A percentile compares a stretch with the other conserved stretches of the same genome.
phyloP scores from a whole-genome alignment of 2,888 invertebrate genomes.

The Epirrhoe alternata region DNA sequence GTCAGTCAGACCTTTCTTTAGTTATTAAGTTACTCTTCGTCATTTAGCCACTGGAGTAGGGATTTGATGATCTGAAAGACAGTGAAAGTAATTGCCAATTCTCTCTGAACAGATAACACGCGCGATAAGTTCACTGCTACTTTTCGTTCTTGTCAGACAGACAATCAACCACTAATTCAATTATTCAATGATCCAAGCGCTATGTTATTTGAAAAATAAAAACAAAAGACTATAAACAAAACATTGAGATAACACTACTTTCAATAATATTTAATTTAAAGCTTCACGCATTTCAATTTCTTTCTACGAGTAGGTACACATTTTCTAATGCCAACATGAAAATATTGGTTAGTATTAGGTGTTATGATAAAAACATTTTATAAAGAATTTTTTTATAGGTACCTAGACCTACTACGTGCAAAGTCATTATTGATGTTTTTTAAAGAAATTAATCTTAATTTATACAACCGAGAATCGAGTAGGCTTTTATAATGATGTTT shows the following conservation, averaged over 20 bases:
- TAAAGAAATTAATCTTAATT: no score
- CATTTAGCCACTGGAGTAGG: conserved; percentile 35
- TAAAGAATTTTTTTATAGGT: no score
- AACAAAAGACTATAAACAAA: conserved; percentile 50
- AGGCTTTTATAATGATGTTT: no score
- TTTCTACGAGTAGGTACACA: no score
- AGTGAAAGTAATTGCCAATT: conserved; percentile 71
- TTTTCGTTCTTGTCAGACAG: conserved; percentile 65
- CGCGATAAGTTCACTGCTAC: conserved; percentile 64
- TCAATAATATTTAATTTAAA: conserved; percentile 39
- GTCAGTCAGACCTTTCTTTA: conserved; percentile 46
- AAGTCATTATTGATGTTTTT: no score
- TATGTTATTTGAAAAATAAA: conserved; percentile 51
- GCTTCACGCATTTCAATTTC: conserved; percentile 34
- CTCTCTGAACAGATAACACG: conserved; percentile 62
- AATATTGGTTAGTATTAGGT: no score
- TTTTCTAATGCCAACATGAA: no score
- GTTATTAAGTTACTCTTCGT: conserved; percentile 34
- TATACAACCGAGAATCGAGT: no score
- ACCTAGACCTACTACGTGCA: no score
- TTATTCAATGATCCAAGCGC: conserved; percentile 59
- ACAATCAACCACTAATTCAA: conserved; percentile 69
- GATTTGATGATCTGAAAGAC: conserved; percentile 61
- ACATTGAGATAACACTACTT: conserved; percentile 33
- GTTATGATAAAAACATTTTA: no score